Evolutionary conservation across 2,888 invertebrate species (phyloP), one percentile per base, ranked within the genome.

Genomic region (Scelioninae gen. 2): DNA sequence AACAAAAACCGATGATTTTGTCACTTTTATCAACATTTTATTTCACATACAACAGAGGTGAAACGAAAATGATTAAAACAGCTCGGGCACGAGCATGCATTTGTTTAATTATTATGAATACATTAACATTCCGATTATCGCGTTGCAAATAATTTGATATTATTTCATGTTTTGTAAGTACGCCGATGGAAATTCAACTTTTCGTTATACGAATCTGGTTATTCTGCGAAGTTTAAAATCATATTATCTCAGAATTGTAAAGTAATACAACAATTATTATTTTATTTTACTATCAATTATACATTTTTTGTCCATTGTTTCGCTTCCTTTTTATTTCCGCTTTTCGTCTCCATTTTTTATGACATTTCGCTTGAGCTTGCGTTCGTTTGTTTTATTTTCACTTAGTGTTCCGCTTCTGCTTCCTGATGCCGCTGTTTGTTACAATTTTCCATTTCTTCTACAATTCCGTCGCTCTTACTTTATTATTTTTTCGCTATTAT

Each of bases 391-490:
- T 60, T 39, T 61, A 61, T 61, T 61, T 61, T 61, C 61, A 50
- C 50, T 61, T 39, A 28, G 46, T 37, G 10, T 50, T 50, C 22
- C 39, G 50, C 50, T 31, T 45, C 50, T 35, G 5, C 37, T 7
- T 15, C 15, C 28, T 41, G 41, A 28, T 28, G 41, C 57, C 15
- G 16, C 41, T 18, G 43, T 19, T 61, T 61, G 48, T 61, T 48
- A 48, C 60, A 61, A 61, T 60, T 61, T 61, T 61, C 60, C 37
- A 61, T 61, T 61, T 61, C 60, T 61, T 61, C 31, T 22, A 61
- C 48, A 10, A 61, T 39, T 48, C 39, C 58, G 39, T 61, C 48
- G 18, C 39, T 48, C 48, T 48, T 48, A 28, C 48, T 61, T 60
- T 48, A 58, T 58, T 46, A 35, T 43, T 61, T 61, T 61, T 28